Evolutionary conservation across 2,797 vertebrate species (phyloP).

Genomic region (Semotilus atromaculatus): DNA sequence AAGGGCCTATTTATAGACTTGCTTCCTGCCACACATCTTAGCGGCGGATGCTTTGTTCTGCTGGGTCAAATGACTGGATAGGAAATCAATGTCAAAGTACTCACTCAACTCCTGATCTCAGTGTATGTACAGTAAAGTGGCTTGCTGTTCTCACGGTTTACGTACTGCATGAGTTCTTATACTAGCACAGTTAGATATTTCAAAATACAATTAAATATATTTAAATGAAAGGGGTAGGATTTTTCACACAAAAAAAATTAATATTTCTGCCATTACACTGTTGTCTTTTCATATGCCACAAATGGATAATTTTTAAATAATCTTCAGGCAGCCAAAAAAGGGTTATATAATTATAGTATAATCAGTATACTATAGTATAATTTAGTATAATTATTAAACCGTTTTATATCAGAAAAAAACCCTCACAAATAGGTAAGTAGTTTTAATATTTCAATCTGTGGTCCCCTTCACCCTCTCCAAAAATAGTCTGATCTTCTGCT

Average conservation of each 20-base stretch:
- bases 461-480: constrained; percentile 2
- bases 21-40: constrained; percentile 38
- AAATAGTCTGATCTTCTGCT: constrained; percentile 8
- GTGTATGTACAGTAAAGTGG: constrained; percentile 27
- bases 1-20: constrained; percentile 54
- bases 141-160: constrained; percentile 7
- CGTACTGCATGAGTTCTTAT: not conserved
- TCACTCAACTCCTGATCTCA: constrained; percentile 21
- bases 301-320: not conserved
- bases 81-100: constrained; percentile 49
- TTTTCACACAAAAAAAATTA: not conserved
- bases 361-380: too few species aligned
- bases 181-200: not conserved
- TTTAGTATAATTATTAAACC: not conserved
- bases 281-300: not conserved
- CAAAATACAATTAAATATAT: not conserved
- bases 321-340: not conserved
- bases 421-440: not conserved
- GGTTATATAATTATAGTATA: not conserved
- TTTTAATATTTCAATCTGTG: not conserved
- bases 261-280: not conserved
- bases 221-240: not conserved
- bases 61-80: constrained; percentile 43
- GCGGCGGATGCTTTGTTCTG: constrained; percentile 40
- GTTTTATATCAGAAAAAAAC: not conserved